Base-by-base conservation (phyloP, 2,113 vertebrate genomes). In the Lophius piscatorius region DNA sequence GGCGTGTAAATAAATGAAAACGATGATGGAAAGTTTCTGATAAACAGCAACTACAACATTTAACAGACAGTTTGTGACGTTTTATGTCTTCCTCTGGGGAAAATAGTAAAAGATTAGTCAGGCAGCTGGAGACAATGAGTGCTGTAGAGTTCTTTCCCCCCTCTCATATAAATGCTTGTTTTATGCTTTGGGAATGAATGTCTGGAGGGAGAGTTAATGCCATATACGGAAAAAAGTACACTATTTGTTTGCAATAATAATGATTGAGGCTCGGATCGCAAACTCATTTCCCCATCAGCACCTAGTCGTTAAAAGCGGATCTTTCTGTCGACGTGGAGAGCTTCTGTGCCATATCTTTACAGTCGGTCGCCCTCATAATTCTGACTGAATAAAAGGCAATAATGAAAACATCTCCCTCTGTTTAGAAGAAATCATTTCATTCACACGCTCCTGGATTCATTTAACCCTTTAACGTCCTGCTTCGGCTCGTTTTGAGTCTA, bases 101-200 rank as follows among this genome's bases (percentile, higher is more conserved):
- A 46, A 68, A 82, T 47, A 70, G 38, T 81, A 69, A 79, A 70
- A 72, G 39, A 62, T 42, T 34, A 75, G 63, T 54, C 45, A 56
- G 51, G 61, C 79, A 78, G 76, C 66, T 77, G 76, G 79, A 80
- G 74, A 60, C 46, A 51, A 75, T 61, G 57, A 72, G 55, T 13
- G 22, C 55, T 23, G 66, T 26, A 36, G 57, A 62, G 55, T 56
- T 67, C 63, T 63, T 64, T 54, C 59, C 58, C n/a, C 59, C 29
- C 54, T 68, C 59, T 69, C 57, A 46, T 66, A 73, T 71, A 81
- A 76, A 66, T 68, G 68, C n/a, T 34, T 51, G n/a, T 70, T 72
- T 81, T 74, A 81, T 81, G 48, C 24, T 79, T 65, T 54, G 36
- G 29, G 50, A 79, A 79, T 70, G 65, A 71, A 84, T 63, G 58